phyloP scores from a whole-genome alignment of 2,113 vertebrate genomes.

The Paramisgurnus dabryanus region DNA sequence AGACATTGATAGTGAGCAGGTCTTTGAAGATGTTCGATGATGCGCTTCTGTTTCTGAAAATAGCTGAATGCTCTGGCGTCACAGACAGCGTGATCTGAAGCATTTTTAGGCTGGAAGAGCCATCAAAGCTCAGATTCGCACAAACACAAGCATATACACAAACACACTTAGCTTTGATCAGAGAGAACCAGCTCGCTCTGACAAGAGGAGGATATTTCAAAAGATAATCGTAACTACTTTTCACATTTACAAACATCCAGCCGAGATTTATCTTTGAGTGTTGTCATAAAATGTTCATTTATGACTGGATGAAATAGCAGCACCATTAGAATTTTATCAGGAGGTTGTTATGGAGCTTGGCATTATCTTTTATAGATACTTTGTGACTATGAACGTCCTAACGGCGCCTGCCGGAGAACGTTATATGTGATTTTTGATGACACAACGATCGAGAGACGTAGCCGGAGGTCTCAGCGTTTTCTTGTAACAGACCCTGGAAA shows the following conservation, averaged over 20 bases:
- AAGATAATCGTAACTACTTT: neutral
- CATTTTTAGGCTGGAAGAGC: neutral
- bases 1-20: constrained; percentile 4
- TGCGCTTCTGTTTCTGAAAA: constrained; percentile 25
- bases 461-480: constrained; percentile 26
- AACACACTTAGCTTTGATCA: constrained; percentile 18
- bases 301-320: neutral
- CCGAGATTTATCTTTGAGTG: neutral
- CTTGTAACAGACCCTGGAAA: constrained; percentile 23
- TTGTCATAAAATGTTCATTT: neutral
- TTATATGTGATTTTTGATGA: constrained; percentile 3
- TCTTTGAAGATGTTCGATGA: neutral
- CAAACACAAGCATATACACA: neutral
- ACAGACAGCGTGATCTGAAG: neutral
- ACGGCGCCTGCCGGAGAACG: neutral
- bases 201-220: constrained; percentile 7
- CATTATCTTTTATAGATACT: neutral
- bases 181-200: neutral
- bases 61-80: constrained; percentile 16
- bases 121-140: neutral
- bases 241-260: constrained; percentile 2
- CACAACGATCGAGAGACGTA: constrained; percentile 1
- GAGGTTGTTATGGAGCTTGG: neutral
- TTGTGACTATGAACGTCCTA: neutral
- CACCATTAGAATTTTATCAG: constrained; percentile 12